Conservation (phyloP, 35 echinoderm and acorn worm species). For the Lytechinus pictus region DNA sequence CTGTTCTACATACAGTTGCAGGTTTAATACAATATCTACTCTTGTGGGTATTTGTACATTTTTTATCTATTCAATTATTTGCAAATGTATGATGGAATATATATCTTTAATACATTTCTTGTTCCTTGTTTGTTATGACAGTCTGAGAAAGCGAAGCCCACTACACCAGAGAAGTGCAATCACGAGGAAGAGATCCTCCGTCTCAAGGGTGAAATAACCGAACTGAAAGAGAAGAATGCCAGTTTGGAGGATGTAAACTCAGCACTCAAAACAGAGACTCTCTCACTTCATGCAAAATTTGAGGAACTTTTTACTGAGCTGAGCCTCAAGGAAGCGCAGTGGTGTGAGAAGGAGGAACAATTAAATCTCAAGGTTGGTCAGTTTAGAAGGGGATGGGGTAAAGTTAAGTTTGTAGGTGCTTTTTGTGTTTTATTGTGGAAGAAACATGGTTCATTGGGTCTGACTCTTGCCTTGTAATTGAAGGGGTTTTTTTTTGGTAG, state of each 20-base stretch:
- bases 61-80: no score
- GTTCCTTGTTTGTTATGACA: not conserved
- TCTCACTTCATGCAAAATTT: constrained; percentile 76
- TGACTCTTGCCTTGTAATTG: no score
- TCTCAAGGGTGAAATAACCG: constrained; percentile 45
- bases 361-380: constrained; percentile 84
- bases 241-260: constrained; percentile 55
- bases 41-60: no score
- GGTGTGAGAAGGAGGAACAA: constrained; percentile 98
- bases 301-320: constrained; percentile 87
- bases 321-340: constrained; percentile 94
- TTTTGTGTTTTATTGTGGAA: no score
- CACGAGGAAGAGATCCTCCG: constrained; percentile 69
- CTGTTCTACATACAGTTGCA: no score
- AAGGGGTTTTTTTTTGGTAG: no score
- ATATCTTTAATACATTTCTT: not conserved
- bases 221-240: constrained; percentile 57
- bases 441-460: no score
- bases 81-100: no score
- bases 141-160: not conserved
- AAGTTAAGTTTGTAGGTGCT: not conserved
- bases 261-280: constrained; percentile 67
- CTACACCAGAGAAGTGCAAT: constrained; percentile 51
- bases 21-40: no score
- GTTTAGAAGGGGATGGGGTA: not conserved